Evolutionary conservation across 2,113 vertebrate genomes (phyloP), one percentile per base, ranked within the genome.

Genomic region (Engraulis encrasicolus): DNA sequence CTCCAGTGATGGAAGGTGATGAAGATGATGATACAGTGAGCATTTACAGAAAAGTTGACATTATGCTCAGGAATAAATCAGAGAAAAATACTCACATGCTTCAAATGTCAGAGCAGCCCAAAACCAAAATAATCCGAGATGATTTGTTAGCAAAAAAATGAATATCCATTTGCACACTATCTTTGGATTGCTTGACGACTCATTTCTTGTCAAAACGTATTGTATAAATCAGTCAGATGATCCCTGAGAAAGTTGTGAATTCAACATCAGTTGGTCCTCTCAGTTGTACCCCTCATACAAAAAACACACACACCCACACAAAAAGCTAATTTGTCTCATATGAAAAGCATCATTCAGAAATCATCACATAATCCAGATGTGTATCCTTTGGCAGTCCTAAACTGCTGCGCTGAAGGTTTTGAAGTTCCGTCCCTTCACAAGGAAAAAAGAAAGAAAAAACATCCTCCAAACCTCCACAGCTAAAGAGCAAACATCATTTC

Each of bases 61-160:
- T 34, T n/a, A 1, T 34, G 27, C 66, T 15, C 66, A 74, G 66
- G 31, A 74, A 74, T 74, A 27, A 34, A 34, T 74, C 34, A 17
- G 66, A 31, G 12, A 74, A 74, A 36, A 74, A 34, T 74, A 74
- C 23, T 74, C 66, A 74, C 23, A 74, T 74, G 31, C 23, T 74
- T 74, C 27, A 34, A 74, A 74, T 74, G 66, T 74, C 66, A 74
- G 66, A 74, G 31, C 34, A 74, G 34, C 34, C 27, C 20, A 66
- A 31, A 74, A 27, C 27, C 31, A 74, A 74, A 74, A 74, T 74
- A 36, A 18, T 74, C 27, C 31, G 34, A 74, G 17, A 36, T 34
- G 27, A 34, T 74, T 74, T 74, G 66, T 36, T 74, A 74, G 34
- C 66, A 74, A n/a, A n/a, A n/a, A n/a, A n/a, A n/a, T n/a, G n/a